Evolutionary conservation across 1,140 invertebrate species (phyloP), one percentile per base, ranked within the genome.

Genomic region (Bombus pyrosoma): DNA sequence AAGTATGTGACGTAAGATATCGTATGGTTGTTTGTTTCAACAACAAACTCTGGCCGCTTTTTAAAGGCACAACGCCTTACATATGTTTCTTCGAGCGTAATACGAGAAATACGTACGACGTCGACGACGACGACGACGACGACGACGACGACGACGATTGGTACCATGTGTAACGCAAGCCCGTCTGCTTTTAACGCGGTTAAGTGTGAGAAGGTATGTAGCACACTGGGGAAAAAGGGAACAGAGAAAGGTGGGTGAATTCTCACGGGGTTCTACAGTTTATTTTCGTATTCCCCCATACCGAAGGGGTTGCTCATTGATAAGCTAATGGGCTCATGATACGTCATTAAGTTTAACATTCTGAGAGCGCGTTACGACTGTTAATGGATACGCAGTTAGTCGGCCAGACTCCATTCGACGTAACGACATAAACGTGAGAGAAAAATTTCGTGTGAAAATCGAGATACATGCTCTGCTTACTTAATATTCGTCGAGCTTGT

Each of bases 311-410:
- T 84, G 90, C 80, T 86, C 89, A 89, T 90, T 92, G 93, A 93
- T 93, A 93, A 93, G 89, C 91, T 92, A 93, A 93, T 93, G 86
- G 91, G 80, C 87, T 83, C 89, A 87, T 92, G 91, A 92, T 92
- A 92, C 86, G 83, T 91, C 71, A 62, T 87, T 80, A 64, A 86
- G 83, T 81, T 84, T 75, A 90, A 90, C 90, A 82, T 81, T 78
- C 87, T 89, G 90, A 87, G 90, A 91, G 88, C 87, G 84, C 71
- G 87, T 53, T 66, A 68, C 86, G 87, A 53, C 81, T 57, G 76
- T 81, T 74, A 84, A 89, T 78, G 86, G 86, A 83, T 59, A 81
- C 64, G 59, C 41, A 39, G 43, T 53, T 22, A 0, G 18, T 25
- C 64, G 10, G 8, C n/a, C 62, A 73, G 79, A 6, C 68, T 72